phyloP scores from a whole-genome alignment of 1,140 invertebrate genomes.

The Meteorus sp. region DNA sequence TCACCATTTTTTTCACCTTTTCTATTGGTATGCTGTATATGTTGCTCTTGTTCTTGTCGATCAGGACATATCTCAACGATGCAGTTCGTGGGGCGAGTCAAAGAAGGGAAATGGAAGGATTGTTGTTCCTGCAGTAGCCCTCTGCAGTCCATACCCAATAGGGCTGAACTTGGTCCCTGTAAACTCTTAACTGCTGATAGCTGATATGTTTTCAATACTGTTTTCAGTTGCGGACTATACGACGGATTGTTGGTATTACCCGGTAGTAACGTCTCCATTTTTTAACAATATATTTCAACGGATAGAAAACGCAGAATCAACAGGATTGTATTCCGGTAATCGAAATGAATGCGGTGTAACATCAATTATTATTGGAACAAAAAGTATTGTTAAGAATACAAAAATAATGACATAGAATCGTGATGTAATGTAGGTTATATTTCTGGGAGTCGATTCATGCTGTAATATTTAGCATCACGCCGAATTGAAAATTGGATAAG shows the following conservation, averaged over 20 bases:
- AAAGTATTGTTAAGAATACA: too few species aligned
- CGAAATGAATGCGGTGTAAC: too few species aligned
- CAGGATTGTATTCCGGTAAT: not conserved
- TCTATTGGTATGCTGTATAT: constrained; percentile 34
- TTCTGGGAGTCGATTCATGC: too few species aligned
- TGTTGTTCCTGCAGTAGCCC: constrained; percentile 54
- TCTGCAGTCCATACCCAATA: constrained; percentile 57
- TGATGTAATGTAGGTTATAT: too few species aligned
- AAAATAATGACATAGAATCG: too few species aligned
- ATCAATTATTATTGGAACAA: too few species aligned
- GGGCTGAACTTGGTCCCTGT: constrained; percentile 79
- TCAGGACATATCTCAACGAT: constrained; percentile 30
- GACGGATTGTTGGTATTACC: constrained; percentile 52
- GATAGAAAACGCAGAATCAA: constrained; percentile 15
- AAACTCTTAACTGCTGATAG: constrained; percentile 87
- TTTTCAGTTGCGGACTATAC: constrained; percentile 81
- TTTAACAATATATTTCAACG: too few species aligned
- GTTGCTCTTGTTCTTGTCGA: constrained; percentile 41
- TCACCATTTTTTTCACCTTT: constrained; percentile 41
- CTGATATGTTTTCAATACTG: constrained; percentile 92
- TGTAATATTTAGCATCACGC: too few species aligned
- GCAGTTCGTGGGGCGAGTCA: constrained; percentile 38
- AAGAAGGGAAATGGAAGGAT: constrained; percentile 39
- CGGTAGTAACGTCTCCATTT: constrained; percentile 74
- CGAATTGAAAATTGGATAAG: too few species aligned